phyloP scores from a whole-genome alignment of 2,888 invertebrate genomes.

The Drosophila paramelanica region DNA sequence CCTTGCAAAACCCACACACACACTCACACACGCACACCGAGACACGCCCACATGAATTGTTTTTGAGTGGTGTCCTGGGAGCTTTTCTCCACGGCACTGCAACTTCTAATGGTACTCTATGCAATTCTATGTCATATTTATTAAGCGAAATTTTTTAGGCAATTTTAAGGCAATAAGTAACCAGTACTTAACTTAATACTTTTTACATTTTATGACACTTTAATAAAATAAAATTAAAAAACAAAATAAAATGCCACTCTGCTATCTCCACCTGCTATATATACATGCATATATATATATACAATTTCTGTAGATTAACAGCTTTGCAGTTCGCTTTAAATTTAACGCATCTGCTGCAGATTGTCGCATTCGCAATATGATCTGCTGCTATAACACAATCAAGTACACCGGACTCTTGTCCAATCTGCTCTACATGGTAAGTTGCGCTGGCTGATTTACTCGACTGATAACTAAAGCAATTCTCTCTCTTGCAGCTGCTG shows the following conservation, averaged over 20 bases:
- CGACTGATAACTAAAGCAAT: background rate
- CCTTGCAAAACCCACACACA: slow-evolving; percentile 21
- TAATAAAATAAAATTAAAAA: slow-evolving; percentile 40
- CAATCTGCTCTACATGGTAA: slow-evolving; percentile 79
- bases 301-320: slow-evolving; percentile 51
- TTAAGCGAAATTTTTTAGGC: slow-evolving; percentile 63
- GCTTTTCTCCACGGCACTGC: slow-evolving; percentile 51
- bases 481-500: slow-evolving; percentile 57
- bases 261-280: slow-evolving; percentile 12
- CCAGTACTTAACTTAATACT: slow-evolving; percentile 59
- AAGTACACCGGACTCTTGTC: slow-evolving; percentile 75
- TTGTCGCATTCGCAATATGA: slow-evolving; percentile 65
- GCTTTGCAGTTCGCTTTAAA: slow-evolving; percentile 52
- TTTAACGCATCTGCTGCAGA: slow-evolving; percentile 35
- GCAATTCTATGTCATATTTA: slow-evolving; percentile 73
- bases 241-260: slow-evolving; percentile 2
- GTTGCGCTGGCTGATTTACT: slow-evolving; percentile 2
- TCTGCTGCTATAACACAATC: slow-evolving; percentile 70
- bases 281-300: background rate
- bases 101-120: slow-evolving; percentile 59
- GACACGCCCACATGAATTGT: slow-evolving; percentile 72
- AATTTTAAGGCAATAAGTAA: slow-evolving; percentile 53
- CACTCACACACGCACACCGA: slow-evolving; percentile 46
- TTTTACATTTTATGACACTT: slow-evolving; percentile 54
- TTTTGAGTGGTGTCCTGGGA: slow-evolving; percentile 54